Evolutionary conservation across 2,113 vertebrate genomes (phyloP).

Genomic region (Scophthalmus maximus): DNA sequence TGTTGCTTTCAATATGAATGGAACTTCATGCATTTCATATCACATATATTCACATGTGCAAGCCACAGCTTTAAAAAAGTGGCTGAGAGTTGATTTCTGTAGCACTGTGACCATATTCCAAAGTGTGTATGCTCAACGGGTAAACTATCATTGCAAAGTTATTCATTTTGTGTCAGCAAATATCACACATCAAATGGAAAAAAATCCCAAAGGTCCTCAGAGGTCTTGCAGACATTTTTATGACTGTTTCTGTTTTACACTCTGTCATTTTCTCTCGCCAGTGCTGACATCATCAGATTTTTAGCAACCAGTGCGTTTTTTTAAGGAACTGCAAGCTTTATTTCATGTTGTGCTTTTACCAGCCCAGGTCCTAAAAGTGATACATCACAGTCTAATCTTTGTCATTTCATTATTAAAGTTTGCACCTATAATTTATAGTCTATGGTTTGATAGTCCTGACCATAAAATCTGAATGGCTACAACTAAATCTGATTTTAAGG

Average conservation of each 20-base stretch:
- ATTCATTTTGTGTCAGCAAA: neutral
- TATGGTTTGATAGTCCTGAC: neutral
- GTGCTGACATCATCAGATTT: neutral
- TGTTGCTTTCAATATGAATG: neutral
- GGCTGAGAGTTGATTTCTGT: neutral
- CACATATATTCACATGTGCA: no score
- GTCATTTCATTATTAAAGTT: no score
- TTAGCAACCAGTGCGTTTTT: neutral
- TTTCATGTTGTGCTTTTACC: no score
- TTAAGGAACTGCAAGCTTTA: neutral
- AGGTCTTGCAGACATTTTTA: neutral
- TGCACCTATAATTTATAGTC: neutral
- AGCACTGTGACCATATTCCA: no score
- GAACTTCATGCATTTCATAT: neutral
- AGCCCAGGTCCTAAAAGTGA: no score
- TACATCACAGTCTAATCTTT: no score
- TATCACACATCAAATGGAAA: neutral
- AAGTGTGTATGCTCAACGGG: neutral
- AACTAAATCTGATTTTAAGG: neutral
- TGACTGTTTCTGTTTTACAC: neutral
- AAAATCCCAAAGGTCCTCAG: neutral
- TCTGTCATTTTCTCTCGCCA: neutral
- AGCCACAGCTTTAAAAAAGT: no score
- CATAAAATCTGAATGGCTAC: neutral
- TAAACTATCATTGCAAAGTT: neutral